phyloP scores from a whole-genome alignment of 2,113 vertebrate genomes.

The Trematocara stigmaticum region DNA sequence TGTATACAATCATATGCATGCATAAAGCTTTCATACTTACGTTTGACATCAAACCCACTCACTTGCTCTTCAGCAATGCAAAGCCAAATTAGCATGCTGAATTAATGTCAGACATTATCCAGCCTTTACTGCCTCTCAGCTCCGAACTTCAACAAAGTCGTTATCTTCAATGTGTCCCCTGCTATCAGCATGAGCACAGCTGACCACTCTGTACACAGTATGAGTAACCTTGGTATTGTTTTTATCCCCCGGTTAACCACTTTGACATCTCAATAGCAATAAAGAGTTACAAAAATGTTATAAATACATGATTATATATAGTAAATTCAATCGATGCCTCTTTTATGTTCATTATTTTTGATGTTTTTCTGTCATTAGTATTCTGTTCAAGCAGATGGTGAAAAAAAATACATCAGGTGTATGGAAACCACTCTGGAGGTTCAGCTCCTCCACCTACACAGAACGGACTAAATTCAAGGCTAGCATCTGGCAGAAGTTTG shows the following conservation, averaged over 20 bases:
- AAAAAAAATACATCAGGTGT: background rate
- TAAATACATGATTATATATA: background rate
- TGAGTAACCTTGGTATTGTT: background rate
- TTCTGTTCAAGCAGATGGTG: background rate
- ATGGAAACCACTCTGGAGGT: background rate
- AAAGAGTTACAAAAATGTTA: background rate
- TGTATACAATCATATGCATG: background rate
- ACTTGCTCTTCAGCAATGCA: background rate
- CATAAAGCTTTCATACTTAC: background rate
- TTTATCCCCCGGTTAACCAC: background rate
- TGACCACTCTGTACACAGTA: background rate
- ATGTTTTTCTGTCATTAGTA: background rate
- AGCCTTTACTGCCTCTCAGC: background rate
- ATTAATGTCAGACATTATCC: constrained; percentile 31
- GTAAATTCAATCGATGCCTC: background rate
- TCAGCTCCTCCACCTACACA: constrained; percentile 7
- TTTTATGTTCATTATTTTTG: background rate
- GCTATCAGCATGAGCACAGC: constrained; percentile 7
- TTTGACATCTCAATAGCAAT: background rate
- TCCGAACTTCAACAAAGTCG: background rate
- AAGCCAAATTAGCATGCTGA: constrained; percentile 33
- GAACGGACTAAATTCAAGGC: background rate
- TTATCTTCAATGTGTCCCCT: constrained; percentile 20
- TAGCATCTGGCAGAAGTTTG: background rate
- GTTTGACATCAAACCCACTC: background rate